Evolutionary conservation across 1,140 invertebrate species (phyloP).

Genomic region (Solenopsis fugax): DNA sequence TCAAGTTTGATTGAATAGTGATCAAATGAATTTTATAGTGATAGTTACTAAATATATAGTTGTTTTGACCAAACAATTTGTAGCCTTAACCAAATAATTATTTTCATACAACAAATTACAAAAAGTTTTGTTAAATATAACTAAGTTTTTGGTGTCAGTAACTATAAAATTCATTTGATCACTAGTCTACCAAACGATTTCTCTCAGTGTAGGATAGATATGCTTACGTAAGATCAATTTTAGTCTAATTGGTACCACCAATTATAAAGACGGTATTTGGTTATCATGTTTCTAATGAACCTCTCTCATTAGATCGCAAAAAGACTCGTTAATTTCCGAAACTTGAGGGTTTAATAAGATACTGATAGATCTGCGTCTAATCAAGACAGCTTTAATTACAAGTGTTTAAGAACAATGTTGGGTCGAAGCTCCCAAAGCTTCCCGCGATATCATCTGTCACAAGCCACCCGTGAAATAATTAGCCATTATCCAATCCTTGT

Average conservation of each 20-base stretch:
- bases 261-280: not conserved
- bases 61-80: no score
- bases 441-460: conserved; percentile 53
- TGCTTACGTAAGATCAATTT: not conserved
- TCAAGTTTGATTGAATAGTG: no score
- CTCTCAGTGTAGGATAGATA: not conserved
- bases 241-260: not conserved
- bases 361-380: conserved; percentile 45
- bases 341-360: conserved; percentile 48
- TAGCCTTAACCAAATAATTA: no score
- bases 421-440: conserved; percentile 13
- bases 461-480: conserved; percentile 59
- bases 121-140: no score
- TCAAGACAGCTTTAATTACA: conserved; percentile 37
- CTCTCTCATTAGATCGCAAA: not conserved
- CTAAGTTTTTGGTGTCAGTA: no score
- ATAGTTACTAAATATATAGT: no score
- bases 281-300: not conserved
- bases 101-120: no score
- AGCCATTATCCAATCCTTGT: conserved; percentile 47
- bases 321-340: conserved; percentile 33
- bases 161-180: no score
- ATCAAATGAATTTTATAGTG: no score
- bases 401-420: conserved; percentile 41
- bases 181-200: no score